Conservation (phyloP, 1,140 invertebrate species). For the Plectrocnemia conspersa region DNA sequence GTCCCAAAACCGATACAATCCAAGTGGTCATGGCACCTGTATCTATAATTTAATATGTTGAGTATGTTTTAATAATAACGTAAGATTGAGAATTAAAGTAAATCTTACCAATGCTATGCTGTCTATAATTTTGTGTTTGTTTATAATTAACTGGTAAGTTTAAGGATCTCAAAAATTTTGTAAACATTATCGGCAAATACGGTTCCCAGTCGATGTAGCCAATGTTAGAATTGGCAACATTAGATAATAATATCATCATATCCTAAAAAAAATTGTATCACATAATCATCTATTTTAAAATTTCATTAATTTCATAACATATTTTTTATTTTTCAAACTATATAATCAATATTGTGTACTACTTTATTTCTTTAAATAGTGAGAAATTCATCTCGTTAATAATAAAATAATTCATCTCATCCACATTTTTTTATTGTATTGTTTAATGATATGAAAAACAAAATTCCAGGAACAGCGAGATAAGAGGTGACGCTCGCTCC, state of each 20-base stretch:
- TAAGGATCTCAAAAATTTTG: slow-evolving; percentile 68
- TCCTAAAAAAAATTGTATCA: slow-evolving; percentile 48
- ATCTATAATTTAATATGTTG: slow-evolving; percentile 40
- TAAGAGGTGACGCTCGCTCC: neutral
- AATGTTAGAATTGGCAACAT: slow-evolving; percentile 68
- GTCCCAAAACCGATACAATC: slow-evolving; percentile 64
- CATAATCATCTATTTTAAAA: too few relatives aligned
- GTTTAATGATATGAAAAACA: neutral
- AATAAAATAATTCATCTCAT: too few relatives aligned
- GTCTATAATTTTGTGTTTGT: slow-evolving; percentile 28
- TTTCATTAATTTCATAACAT: neutral
- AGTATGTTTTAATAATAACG: neutral
- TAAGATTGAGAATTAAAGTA: neutral
- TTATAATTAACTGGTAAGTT: slow-evolving; percentile 77
- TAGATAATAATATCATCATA: slow-evolving; percentile 68
- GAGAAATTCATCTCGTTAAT: neutral
- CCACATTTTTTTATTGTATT: neutral
- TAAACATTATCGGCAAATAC: slow-evolving; percentile 77
- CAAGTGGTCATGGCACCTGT: slow-evolving; percentile 59
- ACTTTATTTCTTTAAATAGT: neutral
- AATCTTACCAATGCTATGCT: slow-evolving; percentile 30
- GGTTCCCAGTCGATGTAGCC: slow-evolving; percentile 87
- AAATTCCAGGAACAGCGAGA: neutral
- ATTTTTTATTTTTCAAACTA: neutral
- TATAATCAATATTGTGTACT: neutral